Conservation (phyloP, 2,888 invertebrate genomes). For the Sphaeridia pumilis region DNA sequence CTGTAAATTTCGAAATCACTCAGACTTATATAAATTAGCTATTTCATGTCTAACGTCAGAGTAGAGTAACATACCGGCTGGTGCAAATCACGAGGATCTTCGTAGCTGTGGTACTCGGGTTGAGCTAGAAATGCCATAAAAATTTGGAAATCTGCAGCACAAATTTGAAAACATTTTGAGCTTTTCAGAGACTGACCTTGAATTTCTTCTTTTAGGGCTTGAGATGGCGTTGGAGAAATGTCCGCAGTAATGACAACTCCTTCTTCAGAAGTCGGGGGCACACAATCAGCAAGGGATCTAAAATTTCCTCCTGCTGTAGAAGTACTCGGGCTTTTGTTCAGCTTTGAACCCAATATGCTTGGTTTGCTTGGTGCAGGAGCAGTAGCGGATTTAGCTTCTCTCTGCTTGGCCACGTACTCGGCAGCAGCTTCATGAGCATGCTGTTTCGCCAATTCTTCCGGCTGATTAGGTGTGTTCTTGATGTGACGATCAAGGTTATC, state of each 20-base stretch:
- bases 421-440: conserved; percentile 28
- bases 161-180: no score
- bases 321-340: neutral
- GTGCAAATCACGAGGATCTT: no score
- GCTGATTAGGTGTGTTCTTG: conserved; percentile 29
- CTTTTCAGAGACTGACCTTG: neutral
- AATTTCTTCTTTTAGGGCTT: neutral
- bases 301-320: no score
- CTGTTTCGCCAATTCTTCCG: conserved; percentile 29
- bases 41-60: neutral
- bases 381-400: no score
- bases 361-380: no score
- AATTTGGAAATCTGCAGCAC: no score
- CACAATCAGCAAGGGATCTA: neutral
- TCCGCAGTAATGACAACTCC: conserved; percentile 25
- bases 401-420: conserved; percentile 18
- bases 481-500: conserved; percentile 22
- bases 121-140: no score
- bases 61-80: no score
- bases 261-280: neutral
- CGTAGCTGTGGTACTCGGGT: no score
- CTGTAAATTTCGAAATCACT: neutral
- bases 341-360: neutral
- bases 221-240: conserved; percentile 22
- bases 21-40: neutral